Base-by-base conservation (phyloP, 2,888 invertebrate genomes). In the Cyclophora albipunctata region DNA sequence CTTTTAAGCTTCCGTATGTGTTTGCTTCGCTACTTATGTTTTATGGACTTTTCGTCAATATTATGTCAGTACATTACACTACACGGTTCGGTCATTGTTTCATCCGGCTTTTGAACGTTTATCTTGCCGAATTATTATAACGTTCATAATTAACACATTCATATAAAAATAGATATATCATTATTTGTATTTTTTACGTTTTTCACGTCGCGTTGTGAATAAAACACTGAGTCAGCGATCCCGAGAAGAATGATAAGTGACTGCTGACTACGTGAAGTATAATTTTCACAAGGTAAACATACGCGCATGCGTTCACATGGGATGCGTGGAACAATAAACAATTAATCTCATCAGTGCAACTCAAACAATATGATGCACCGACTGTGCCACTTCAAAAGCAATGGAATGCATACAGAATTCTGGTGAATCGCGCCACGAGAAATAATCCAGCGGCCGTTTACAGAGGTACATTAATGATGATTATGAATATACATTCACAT, bases 271-370 rank as follows among this genome's bases (percentile, higher is more conserved):
- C 51, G 50, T 50, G 46, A 57, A 64, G 59, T 65, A 69, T 64
- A 69, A 69, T 66, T 66, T 70, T 59, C 64, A 46, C 53, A 62
- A 59, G 62, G 62, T 66, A 75, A 70, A 68, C 67, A 70, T 59
- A 52, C 60, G 56, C 62, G 57, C 56, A 43, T n/a, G 40, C 40
- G 40, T 20, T 20, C 42, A 51, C 69, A 66, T 55, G 61, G 62
- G 64, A 72, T 64, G 65, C 62, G 57, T 58, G 55, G 62, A 75
- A 75, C 62, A 78, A 77, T 77, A 81, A 78, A 81, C 75, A 79
- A 75, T 75, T 66, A 71, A 65, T 68, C 69, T 72, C 70, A 75
- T 75, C 70, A 70, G 58, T 59, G 62, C 64, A 52, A 54, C 53
- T 60, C 63, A 65, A 66, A 64, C 63, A 62, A 62, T 63, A 60